Evolutionary conservation across 2,888 invertebrate genomes (phyloP).

Genomic region (Pasiphila rectangulata): DNA sequence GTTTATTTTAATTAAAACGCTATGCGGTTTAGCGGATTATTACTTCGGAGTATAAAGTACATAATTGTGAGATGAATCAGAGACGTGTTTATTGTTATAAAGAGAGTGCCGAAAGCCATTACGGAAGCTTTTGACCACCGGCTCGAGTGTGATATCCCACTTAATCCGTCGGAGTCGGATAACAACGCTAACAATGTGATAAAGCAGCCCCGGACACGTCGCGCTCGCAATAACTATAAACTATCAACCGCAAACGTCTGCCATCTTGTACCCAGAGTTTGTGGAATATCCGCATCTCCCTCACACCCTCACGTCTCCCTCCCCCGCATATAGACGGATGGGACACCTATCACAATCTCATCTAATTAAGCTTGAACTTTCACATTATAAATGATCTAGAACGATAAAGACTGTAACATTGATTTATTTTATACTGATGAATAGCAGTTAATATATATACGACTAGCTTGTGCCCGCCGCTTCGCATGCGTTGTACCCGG

Average conservation of each 20-base stretch:
- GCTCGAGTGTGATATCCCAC: constrained; percentile 63
- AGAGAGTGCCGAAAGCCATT: constrained; percentile 57
- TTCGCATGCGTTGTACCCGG: too few species aligned
- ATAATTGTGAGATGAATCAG: constrained; percentile 34
- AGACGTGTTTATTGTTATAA: constrained; percentile 35
- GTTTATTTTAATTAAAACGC: constrained; percentile 75
- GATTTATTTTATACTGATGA: too few species aligned
- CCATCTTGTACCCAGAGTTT: constrained; percentile 76
- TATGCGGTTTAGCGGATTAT: constrained; percentile 57
- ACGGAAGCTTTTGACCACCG: constrained; percentile 57
- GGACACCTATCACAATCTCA: constrained; percentile 32
- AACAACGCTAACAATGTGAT: constrained; percentile 79
- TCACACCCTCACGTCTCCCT: constrained; percentile 58
- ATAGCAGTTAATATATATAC: too few species aligned
- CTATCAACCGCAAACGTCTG: constrained; percentile 80
- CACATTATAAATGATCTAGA: constrained; percentile 27
- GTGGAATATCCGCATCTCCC: constrained; percentile 71
- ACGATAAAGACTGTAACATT: background rate
- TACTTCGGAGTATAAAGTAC: constrained; percentile 24
- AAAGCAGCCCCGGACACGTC: constrained; percentile 73
- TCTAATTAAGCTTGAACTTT: constrained; percentile 28
- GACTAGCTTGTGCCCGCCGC: too few species aligned
- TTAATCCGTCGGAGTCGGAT: constrained; percentile 74
- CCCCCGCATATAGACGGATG: constrained; percentile 49
- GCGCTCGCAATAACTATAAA: constrained; percentile 79